Conservation (phyloP, 2,113 vertebrate genomes). For the Scopus umbretta region DNA sequence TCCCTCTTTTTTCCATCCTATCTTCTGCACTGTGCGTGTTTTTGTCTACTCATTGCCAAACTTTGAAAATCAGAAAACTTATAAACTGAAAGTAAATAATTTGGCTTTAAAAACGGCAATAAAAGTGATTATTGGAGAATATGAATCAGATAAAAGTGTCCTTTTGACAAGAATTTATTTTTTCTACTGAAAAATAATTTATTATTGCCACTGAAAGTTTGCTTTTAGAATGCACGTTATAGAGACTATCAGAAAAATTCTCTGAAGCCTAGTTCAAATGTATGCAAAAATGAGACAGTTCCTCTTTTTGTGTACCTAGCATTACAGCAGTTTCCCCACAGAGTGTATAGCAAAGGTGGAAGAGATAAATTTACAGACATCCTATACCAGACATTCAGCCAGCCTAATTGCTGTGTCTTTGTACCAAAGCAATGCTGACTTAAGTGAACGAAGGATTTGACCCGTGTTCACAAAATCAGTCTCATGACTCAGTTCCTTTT, state of each 20-base stretch:
- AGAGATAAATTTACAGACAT: not conserved
- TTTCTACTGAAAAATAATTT: conserved; percentile 44
- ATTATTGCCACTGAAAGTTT: conserved; percentile 41
- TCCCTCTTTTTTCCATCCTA: not conserved
- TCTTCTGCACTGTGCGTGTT: not conserved
- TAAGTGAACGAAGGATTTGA: not conserved
- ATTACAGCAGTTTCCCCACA: not conserved
- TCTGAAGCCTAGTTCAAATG: conserved; percentile 25
- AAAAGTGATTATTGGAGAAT: conserved; percentile 37
- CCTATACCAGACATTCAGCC: not conserved
- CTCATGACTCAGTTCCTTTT: not conserved
- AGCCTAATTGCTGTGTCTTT: not conserved
- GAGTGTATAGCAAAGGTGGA: not conserved
- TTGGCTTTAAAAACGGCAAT: conserved; percentile 35
- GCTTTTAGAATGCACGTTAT: not conserved
- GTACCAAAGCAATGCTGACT: not conserved
- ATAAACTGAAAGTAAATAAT: not conserved
- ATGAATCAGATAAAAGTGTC: conserved; percentile 59
- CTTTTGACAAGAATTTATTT: conserved; percentile 60
- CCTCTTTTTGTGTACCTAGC: not conserved
- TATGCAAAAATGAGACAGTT: not conserved
- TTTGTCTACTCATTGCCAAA: not conserved
- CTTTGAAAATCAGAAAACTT: conserved; percentile 45
- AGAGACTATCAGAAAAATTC: conserved; percentile 29
- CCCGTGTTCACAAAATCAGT: not conserved